These are phyloP conservation scores for Siniperca obscura DNA, from an alignment of 2,797 vertebrate genomes.

Conservation along the genomic window DNA sequence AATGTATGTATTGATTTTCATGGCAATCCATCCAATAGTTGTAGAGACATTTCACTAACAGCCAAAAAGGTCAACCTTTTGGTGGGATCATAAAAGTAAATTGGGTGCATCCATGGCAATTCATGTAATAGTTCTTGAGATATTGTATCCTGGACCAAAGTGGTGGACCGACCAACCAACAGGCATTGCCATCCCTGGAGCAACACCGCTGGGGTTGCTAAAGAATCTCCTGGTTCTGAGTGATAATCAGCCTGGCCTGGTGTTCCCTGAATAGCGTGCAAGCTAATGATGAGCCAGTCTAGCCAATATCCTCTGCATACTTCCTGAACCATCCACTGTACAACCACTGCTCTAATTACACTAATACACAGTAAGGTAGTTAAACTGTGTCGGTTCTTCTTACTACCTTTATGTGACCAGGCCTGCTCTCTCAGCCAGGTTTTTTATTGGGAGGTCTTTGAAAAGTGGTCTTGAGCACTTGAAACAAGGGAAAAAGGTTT, in stretches of 20 bases:
- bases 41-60: too few species aligned
- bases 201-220: background rate
- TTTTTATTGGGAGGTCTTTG: conserved; percentile 7
- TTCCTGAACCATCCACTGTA: conserved; percentile 17
- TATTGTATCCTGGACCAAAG: too few species aligned
- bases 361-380: conserved; percentile 43
- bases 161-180: background rate
- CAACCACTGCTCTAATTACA: conserved; percentile 35
- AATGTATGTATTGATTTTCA: background rate
- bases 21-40: background rate
- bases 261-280: conserved; percentile 25
- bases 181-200: background rate
- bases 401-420: conserved; percentile 35
- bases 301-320: conserved; percentile 19
- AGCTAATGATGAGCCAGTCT: conserved; percentile 15
- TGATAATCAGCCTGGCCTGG: background rate
- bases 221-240: background rate
- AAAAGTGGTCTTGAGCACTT: background rate
- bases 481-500: background rate
- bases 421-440: background rate
- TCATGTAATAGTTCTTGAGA: background rate
- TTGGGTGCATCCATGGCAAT: background rate
- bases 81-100: background rate
- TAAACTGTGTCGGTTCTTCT: conserved; percentile 38
- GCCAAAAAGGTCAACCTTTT: background rate